Base-by-base conservation (phyloP, 2,797 vertebrate species). In the Sorex maritimensis region DNA sequence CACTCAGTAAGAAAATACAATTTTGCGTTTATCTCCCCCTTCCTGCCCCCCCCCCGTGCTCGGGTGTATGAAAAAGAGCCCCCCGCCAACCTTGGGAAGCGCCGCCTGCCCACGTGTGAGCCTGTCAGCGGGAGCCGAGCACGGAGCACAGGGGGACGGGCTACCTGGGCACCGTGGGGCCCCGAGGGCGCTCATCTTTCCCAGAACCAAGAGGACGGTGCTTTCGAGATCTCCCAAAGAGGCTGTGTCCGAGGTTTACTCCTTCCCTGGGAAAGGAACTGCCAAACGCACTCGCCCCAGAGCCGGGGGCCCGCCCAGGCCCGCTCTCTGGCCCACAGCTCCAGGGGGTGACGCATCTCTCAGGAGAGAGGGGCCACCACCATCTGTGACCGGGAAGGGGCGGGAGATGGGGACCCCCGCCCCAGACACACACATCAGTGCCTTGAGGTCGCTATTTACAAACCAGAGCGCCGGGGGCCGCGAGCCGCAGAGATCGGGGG, bases 381-480 rank as follows among this genome's bases (percentile, higher is more conserved):
- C 82, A 82, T 92, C 89, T 90, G 92, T 28, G 86, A 81, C 74
- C 67, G 95, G 5, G 65, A 81, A 61, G 73, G 52, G 72, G 81
- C 74, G 95, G 85, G 81, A 85, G 95, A 91, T 1, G 44, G 72
- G 92, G 86, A 58, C 4, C 91, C 95, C 96, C 90, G 88, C 87
- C 86, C 94, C 93, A 98, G 98, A 98, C 77, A 95, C 79, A 61
- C 58, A 61, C 58, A 61, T 19, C 58, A 61, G 58, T 61, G 68
- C 95, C 88, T 99, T 99, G 99, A 30, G 98, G 98, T 99, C 98
- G 98, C 98, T 99, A 99, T 99, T 99, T 99, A 99, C 99, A 99
- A 97, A 99, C 89, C 81, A 55, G 98, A 98, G 97, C 96, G 98
- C 97, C 98, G 98, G 98, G 98, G 98, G 97, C 96, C 97, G 68